These are phyloP conservation scores for Malurus cyaneus DNA, from an alignment of 2,113 vertebrate species.

Conservation along the genomic window DNA sequence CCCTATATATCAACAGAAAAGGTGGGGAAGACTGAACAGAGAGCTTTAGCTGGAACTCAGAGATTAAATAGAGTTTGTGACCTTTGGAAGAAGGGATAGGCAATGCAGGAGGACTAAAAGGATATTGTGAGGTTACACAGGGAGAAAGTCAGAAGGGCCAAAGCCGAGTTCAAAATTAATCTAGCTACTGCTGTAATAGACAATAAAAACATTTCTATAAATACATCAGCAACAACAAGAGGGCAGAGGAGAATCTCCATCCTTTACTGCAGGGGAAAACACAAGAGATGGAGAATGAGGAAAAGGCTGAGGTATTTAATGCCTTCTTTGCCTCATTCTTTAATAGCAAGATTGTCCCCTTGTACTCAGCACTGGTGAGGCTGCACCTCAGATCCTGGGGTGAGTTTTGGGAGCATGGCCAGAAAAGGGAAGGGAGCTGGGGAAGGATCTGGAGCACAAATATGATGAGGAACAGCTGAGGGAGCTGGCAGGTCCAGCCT, in stretches of 20 bases:
- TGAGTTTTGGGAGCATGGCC: background rate
- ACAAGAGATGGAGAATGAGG: background rate
- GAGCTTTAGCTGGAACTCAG: background rate
- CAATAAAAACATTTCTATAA: background rate
- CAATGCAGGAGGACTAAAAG: background rate
- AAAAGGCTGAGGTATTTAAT: background rate
- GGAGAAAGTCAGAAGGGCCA: background rate
- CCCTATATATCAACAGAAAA: background rate
- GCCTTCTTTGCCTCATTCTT: background rate
- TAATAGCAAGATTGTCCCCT: background rate
- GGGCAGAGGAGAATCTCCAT: background rate
- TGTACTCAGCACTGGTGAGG: rapidly evolving
- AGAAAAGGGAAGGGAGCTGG: background rate
- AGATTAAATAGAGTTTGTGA: background rate
- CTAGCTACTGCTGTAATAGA: background rate
- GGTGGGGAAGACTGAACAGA: background rate
- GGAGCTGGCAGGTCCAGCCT: background rate
- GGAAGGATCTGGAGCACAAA: background rate
- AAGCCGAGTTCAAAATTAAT: background rate
- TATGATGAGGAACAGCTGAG: background rate
- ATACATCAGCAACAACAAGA: background rate
- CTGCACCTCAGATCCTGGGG: background rate
- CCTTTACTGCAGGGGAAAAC: background rate
- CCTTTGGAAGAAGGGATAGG: background rate
- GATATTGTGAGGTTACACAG: background rate